phyloP scores from a whole-genome alignment of 2,113 vertebrate genomes.

The Scartelaos histophorus region DNA sequence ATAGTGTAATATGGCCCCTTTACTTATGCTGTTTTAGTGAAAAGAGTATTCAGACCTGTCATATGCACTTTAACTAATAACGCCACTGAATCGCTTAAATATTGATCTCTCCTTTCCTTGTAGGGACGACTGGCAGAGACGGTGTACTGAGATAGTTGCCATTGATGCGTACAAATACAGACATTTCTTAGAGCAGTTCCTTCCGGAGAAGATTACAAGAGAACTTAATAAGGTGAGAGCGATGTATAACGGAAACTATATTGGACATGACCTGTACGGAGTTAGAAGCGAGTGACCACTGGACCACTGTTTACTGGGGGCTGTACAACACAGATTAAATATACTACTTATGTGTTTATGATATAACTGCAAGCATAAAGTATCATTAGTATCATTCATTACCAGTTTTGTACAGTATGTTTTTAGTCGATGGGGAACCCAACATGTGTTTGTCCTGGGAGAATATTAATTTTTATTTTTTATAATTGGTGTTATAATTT shows the following conservation, averaged over 20 bases:
- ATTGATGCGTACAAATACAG: slow-evolving; percentile 92
- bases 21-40: no score
- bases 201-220: slow-evolving; percentile 89
- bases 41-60: background rate
- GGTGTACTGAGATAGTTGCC: slow-evolving; percentile 93
- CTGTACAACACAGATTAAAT: no score
- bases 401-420: no score
- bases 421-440: no score
- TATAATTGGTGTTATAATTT: no score
- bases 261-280: background rate
- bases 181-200: slow-evolving; percentile 91
- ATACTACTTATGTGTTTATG: no score
- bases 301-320: background rate
- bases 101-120: background rate
- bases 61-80: background rate
- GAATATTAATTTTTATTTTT: no score
- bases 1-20: no score
- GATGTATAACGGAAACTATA: slow-evolving; percentile 4
- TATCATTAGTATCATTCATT: no score
- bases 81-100: background rate
- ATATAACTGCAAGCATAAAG: no score
- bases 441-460: no score
- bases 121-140: slow-evolving; percentile 93
- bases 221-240: slow-evolving; percentile 94
- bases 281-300: background rate